Evolutionary conservation across 2,113 vertebrate genomes (phyloP).

Genomic region (Indri indri): DNA sequence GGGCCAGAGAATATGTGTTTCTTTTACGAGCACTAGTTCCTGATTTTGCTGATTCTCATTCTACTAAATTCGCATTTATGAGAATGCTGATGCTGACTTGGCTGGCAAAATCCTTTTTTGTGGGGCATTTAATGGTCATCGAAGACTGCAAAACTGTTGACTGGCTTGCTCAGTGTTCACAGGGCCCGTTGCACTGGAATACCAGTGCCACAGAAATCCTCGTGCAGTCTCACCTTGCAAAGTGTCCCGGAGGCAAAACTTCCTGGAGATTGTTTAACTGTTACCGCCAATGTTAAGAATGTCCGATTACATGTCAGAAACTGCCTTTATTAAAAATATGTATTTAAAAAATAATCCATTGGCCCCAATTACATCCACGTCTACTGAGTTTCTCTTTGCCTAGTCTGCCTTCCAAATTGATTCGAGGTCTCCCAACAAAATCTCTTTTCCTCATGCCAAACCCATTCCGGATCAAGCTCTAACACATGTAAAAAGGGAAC

Average conservation of each 20-base stretch:
- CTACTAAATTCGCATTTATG: background rate
- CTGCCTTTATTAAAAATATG: constrained; percentile 9
- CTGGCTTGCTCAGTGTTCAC: constrained; percentile 10
- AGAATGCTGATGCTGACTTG: background rate
- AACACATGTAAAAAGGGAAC: background rate
- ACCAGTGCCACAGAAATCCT: background rate
- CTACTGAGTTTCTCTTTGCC: background rate
- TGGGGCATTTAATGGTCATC: constrained; percentile 5
- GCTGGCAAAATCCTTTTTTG: background rate
- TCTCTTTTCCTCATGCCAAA: background rate
- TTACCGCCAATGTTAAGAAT: constrained; percentile 34
- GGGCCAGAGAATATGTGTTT: background rate
- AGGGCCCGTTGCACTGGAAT: accelerated
- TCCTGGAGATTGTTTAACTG: background rate
- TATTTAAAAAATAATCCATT: background rate
- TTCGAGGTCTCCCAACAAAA: background rate
- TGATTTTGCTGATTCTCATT: constrained; percentile 3
- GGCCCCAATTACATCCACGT: constrained; percentile 17
- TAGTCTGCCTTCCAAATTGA: background rate
- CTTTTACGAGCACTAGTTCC: background rate
- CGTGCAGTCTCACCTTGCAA: background rate
- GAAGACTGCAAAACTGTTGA: constrained; percentile 15
- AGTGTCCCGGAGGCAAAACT: background rate
- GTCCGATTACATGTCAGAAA: constrained; percentile 31
- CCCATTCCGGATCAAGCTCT: background rate